Evolutionary conservation across 2,113 vertebrate species (phyloP), one percentile per base, ranked within the genome.

Genomic region (Scomber colias): DNA sequence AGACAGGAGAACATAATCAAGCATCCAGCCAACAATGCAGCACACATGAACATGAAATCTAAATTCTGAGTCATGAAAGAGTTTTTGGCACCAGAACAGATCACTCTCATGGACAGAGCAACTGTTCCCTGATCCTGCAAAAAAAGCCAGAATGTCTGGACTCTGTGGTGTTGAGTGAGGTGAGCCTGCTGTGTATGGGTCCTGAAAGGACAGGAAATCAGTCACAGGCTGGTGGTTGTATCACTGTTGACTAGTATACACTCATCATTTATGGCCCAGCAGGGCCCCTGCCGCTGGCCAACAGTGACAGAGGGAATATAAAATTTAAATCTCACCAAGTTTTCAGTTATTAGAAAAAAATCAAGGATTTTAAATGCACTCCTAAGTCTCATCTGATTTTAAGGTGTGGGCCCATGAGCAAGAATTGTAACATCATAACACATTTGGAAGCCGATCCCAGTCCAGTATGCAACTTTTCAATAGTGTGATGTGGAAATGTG

Each of bases 91-190:
- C 30, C 59, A 44, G 59, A 61, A 44, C 48, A 71, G 40, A 59
- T 56, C 10, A 0, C 6, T 53, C 35, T 50, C 21, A 60, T 27
- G 24, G 64, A 74, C 63, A n/a, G 19, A 51, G 48, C 6, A 56
- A 16, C 84, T 81, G 50, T 56, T 53, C 11, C 24, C 65, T 81
- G 86, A 85, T 84, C 78, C 81, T 71, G 21, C 40, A 27, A 57
- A 74, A 79, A 59, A 62, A 76, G 24, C 64, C 70, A 46, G 27
- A 71, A 72, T 67, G 53, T 65, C 24, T 61, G 76, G 74, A 84
- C 70, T 60, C 57, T 48, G 13, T 35, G 56, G 45, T n/a, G 84
- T 31, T 40, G 5, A 35, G 17, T 46, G 13, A 48, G 55, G 16
- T 16, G 16, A 14, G 13, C 13, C 9, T 27, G 55, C 21, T 2